Evolutionary conservation across 2,797 vertebrate species (phyloP).

Genomic region (Nothura maculosa): DNA sequence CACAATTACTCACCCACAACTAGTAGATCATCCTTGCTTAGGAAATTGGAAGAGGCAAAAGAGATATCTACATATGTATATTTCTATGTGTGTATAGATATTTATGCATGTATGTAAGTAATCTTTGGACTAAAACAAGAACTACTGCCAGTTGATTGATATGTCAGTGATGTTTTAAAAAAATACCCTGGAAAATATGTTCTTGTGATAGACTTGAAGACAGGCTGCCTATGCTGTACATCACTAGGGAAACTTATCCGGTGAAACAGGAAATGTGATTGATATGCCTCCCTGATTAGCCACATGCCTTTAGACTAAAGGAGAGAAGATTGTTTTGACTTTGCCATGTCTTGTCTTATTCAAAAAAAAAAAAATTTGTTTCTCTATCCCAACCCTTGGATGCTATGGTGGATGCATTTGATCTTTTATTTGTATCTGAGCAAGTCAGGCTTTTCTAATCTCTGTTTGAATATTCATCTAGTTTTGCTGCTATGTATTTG

Average conservation of each 20-base stretch:
- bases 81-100: neutral
- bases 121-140: neutral
- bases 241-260: neutral
- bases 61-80: neutral
- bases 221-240: neutral
- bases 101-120: neutral
- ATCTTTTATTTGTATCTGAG: neutral
- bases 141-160: neutral
- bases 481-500: neutral
- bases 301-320: neutral
- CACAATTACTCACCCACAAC: conserved; percentile 53
- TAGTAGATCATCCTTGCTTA: conserved; percentile 49
- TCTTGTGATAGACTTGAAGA: neutral
- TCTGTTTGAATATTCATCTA: neutral
- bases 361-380: neutral
- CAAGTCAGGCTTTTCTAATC: neutral
- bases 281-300: neutral
- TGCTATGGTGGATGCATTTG: neutral
- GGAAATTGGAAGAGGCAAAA: conserved; percentile 36
- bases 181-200: neutral
- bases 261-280: neutral
- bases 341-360: neutral
- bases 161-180: neutral
- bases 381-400: neutral
- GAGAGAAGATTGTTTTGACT: neutral